Base-by-base conservation (phyloP, 2,113 vertebrate species). In the Tenrec ecaudatus region DNA sequence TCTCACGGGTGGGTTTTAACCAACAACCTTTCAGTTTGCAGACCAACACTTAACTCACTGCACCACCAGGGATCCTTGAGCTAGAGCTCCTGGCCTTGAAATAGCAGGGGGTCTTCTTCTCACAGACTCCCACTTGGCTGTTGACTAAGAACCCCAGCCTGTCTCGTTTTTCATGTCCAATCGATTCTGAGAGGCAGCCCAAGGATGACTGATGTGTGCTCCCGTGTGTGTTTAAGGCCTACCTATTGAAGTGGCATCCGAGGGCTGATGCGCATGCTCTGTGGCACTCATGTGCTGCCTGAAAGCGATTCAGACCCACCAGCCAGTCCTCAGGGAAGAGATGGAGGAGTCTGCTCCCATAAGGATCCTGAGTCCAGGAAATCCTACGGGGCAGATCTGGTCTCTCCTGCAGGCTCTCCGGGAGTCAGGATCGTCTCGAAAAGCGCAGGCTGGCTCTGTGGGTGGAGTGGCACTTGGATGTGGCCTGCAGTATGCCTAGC, bases 401-500 rank as follows among this genome's bases (percentile, higher is more conserved):
- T 68, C 66, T 68, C 9, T 68, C 14, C 66, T 71, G 1, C 17
- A 19, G 16, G 16, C 16, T 71, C n/a, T 1, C n/a, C 3, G 33
- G n/a, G 69, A 33, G n/a, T 71, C 14, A 16, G 31, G 33, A 33
- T 33, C n/a, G 3, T 29, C 16, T 33, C 15, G 16, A 71, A 1
- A 33, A 16, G n/a, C n/a, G 7, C 33, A 16, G n/a, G 69, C 6
- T 71, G 33, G 17, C 66, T 88, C 76, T 87, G 66, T 82, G 84
- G 25, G 11, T 20, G 23, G 85, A 93, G 86, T 33, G 16, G 6
- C 12, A 33, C 27, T 27, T 66, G 92, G 76, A 79, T 38, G n/a
- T 96, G n/a, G 3, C 43, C 58, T 9, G 23, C 38, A 57, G 95
- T 97, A 89, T 81, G 92, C 96, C 97, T 94, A 95, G 90, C 27